These are phyloP conservation scores for Calidris pugnax DNA, from an alignment of 2,113 vertebrate species.

Conservation along the genomic window DNA sequence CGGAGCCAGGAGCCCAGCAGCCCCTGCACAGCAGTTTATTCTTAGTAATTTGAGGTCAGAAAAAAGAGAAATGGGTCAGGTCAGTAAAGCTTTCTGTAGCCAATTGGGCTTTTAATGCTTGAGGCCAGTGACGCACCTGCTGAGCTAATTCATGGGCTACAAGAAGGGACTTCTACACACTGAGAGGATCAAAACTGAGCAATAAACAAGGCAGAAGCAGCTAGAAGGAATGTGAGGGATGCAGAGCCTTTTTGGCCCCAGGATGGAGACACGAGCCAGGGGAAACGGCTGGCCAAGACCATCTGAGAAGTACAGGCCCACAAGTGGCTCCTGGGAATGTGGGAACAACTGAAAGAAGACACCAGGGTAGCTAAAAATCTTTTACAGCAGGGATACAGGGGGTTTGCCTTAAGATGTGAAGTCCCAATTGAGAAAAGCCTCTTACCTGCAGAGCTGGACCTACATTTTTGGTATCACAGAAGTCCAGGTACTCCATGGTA, in stretches of 20 bases:
- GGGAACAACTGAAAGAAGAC: background rate
- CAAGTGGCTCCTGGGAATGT: accelerated
- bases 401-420: background rate
- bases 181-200: background rate
- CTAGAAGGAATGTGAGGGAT: background rate
- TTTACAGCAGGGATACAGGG: background rate
- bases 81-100: background rate
- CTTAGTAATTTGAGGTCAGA: background rate
- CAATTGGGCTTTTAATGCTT: background rate
- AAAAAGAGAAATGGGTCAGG: background rate
- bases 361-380: background rate
- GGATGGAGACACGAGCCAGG: background rate
- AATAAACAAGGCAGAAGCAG: background rate
- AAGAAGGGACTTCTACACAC: background rate
- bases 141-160: background rate
- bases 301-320: background rate
- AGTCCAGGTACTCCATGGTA: background rate
- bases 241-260: background rate
- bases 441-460: background rate
- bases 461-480: background rate
- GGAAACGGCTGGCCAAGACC: background rate
- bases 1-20: background rate
- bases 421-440: background rate
- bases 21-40: accelerated
- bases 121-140: background rate